These are phyloP conservation scores for Chaitophorus viminalis DNA, from an alignment of 2,888 invertebrate species.

Conservation along the genomic window DNA sequence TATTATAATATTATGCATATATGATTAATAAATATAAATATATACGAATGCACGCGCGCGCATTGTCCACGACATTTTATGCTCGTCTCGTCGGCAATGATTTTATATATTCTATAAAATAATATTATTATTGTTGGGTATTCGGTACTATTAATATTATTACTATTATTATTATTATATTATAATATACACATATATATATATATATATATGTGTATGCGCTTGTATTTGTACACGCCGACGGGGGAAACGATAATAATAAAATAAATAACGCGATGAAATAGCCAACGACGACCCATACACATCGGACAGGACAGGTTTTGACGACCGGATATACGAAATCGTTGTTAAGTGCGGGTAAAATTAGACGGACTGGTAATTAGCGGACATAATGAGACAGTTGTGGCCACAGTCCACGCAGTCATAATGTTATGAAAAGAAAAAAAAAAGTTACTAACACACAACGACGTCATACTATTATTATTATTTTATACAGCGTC, in stretches of 20 bases:
- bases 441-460: constrained; percentile 7
- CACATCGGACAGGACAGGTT: constrained; percentile 38
- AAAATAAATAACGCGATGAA: not conserved
- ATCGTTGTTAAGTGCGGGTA: constrained; percentile 61
- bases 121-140: not conserved
- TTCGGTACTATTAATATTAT: too few relatives aligned
- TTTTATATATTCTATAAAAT: not conserved
- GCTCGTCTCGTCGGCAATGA: constrained; percentile 4
- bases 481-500: not conserved
- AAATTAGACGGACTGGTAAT: constrained; percentile 55
- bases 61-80: constrained; percentile 10
- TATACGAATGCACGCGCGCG: not conserved
- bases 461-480: not conserved
- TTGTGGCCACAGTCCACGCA: constrained; percentile 40
- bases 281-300: not conserved
- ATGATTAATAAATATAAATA: not conserved
- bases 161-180: not conserved
- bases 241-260: constrained; percentile 5
- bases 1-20: not conserved
- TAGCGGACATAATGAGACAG: constrained; percentile 60
- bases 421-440: constrained; percentile 10
- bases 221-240: not conserved
- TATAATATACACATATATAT: too few relatives aligned
- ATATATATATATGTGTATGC: too few relatives aligned
- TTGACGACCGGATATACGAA: constrained; percentile 61